A percentile compares a stretch with the other conserved stretches of the same genome.
Evolutionary conservation across 2,888 invertebrate genomes (phyloP).

Genomic region (Drosophila mulleri): DNA sequence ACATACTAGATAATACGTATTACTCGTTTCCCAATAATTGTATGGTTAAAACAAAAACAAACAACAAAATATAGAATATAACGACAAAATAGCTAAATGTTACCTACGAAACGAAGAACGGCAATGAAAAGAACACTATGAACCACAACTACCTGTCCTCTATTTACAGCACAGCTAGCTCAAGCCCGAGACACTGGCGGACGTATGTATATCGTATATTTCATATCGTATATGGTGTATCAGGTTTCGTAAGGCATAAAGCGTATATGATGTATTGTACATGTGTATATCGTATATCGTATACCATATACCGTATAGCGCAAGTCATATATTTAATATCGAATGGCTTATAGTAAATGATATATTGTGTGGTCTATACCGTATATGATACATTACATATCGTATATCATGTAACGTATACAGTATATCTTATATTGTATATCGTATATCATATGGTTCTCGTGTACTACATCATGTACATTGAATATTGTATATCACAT

Average conservation of each 20-base stretch:
- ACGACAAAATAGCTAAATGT: constrained; percentile 23
- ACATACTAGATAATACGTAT: constrained; percentile 15
- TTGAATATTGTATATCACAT: too few relatives aligned
- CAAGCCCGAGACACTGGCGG: constrained; percentile 12
- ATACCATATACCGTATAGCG: too few relatives aligned
- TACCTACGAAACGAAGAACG: constrained; percentile 14
- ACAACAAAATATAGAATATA: not conserved
- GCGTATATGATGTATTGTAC: not conserved
- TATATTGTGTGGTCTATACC: not conserved
- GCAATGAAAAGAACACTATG: constrained; percentile 30
- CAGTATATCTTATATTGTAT: not conserved
- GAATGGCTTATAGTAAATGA: not conserved
- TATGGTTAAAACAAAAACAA: not conserved
- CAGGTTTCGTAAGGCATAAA: not conserved
- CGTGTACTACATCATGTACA: not conserved
- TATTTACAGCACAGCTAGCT: constrained; percentile 48
- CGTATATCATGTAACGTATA: not conserved
- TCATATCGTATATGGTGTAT: constrained; percentile 4
- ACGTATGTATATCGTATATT: constrained; percentile 3
- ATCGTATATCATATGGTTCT: not conserved
- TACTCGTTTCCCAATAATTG: constrained; percentile 2
- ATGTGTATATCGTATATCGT: not conserved
- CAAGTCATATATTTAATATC: not conserved
- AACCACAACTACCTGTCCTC: constrained; percentile 76
- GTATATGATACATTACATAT: not conserved